Evolutionary conservation across 2,797 vertebrate genomes (phyloP).

Genomic region (Mustela erminea): DNA sequence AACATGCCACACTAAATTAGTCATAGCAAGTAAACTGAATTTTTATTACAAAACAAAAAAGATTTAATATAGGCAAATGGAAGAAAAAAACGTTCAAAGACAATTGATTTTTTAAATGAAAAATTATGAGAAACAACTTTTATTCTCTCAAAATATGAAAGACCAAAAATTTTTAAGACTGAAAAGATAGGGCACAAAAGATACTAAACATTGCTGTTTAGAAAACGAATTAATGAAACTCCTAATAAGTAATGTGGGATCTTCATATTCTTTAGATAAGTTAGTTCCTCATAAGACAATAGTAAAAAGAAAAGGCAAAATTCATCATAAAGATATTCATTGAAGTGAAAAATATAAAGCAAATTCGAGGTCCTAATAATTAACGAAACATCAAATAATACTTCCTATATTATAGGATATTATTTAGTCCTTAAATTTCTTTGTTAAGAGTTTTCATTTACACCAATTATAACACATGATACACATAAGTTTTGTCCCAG

Average conservation of each 20-base stretch:
- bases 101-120: background rate
- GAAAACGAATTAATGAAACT: background rate
- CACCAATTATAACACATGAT: background rate
- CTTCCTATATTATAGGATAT: background rate
- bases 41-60: background rate
- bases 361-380: background rate
- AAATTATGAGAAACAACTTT: conserved; percentile 1
- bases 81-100: background rate
- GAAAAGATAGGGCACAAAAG: background rate
- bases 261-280: background rate
- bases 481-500: background rate
- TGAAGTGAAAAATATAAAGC: conserved; percentile 43
- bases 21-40: background rate
- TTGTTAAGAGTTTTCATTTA: conserved; percentile 38
- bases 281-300: background rate
- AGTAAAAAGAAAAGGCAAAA: conserved; percentile 19
- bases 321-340: conserved; percentile 23
- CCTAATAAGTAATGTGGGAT: conserved; percentile 9
- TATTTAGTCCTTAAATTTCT: conserved; percentile 14
- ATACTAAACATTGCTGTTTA: background rate
- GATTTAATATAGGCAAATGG: background rate
- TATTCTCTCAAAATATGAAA: background rate
- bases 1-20: background rate
- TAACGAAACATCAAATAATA: conserved; percentile 22
- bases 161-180: background rate